These are phyloP conservation scores for zebrafish (Danio rerio) DNA, from an alignment of 2,113 vertebrate species.

Conservation along the genomic window GRCz12tu NC_133198.1:31557501-31558000, in stretches of 20 bases:
- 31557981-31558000: constrained; percentile 45
- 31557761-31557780: constrained; percentile 67
- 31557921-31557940: constrained; percentile 36
- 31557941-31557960: constrained; percentile 49
- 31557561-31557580: too few relatives aligned
- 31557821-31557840: constrained; percentile 57
- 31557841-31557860: constrained; percentile 59
- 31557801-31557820: constrained; percentile 60
- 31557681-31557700: background rate
- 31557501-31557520: too few relatives aligned
- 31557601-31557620: too few relatives aligned
- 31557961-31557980: constrained; percentile 11
- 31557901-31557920: constrained; percentile 37
- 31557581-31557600: too few relatives aligned
- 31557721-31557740: constrained; percentile 51
- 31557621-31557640: too few relatives aligned
- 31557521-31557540: too few relatives aligned
- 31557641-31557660: too few relatives aligned
- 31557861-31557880: background rate
- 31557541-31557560: too few relatives aligned
- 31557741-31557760: constrained; percentile 68
- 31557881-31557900: constrained; percentile 27
- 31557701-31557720: constrained; percentile 38
- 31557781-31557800: constrained; percentile 70
- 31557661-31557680: background rate